Evolutionary conservation across 2,888 invertebrate species (phyloP).

Genomic region (Criorhina ranunculi): DNA sequence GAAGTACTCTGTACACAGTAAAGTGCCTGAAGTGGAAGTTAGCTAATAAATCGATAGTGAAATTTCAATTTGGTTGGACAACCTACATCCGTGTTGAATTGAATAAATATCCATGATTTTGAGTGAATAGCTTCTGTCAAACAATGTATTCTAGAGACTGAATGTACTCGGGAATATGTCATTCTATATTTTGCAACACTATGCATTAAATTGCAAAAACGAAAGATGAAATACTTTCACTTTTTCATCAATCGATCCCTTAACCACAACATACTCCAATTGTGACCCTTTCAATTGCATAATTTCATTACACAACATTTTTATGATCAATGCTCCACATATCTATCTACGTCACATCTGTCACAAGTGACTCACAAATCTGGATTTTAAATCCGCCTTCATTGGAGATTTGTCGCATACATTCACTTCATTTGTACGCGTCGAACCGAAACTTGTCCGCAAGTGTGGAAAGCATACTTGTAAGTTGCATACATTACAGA

Average conservation of each 20-base stretch:
- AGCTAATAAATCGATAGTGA: slow-evolving; percentile 39
- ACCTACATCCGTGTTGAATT: slow-evolving; percentile 31
- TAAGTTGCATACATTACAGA: slow-evolving; percentile 61
- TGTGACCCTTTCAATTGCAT: slow-evolving; percentile 10
- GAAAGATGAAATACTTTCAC: slow-evolving; percentile 3
- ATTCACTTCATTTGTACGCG: background rate
- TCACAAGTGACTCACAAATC: slow-evolving; percentile 27
- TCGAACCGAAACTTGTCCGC: slow-evolving; percentile 20
- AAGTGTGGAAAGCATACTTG: slow-evolving; percentile 4
- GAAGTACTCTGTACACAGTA: slow-evolving; percentile 39
- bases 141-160: too few species aligned
- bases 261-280: background rate
- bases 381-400: slow-evolving; percentile 51
- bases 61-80: slow-evolving; percentile 37
- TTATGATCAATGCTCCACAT: background rate
- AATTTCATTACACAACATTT: background rate
- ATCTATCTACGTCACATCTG: slow-evolving; percentile 5
- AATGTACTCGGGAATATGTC: too few species aligned
- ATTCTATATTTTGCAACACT: too few species aligned
- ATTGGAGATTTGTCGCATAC: slow-evolving; percentile 10
- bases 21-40: slow-evolving; percentile 19
- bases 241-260: background rate
- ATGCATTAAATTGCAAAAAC: background rate
- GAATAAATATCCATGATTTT: too few species aligned
- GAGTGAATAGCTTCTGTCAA: too few species aligned